A percentile compares a stretch with the other conserved stretches of the same genome.
Evolutionary conservation across 2,888 invertebrate genomes (phyloP).

Genomic region (Drosophila sordidula): DNA sequence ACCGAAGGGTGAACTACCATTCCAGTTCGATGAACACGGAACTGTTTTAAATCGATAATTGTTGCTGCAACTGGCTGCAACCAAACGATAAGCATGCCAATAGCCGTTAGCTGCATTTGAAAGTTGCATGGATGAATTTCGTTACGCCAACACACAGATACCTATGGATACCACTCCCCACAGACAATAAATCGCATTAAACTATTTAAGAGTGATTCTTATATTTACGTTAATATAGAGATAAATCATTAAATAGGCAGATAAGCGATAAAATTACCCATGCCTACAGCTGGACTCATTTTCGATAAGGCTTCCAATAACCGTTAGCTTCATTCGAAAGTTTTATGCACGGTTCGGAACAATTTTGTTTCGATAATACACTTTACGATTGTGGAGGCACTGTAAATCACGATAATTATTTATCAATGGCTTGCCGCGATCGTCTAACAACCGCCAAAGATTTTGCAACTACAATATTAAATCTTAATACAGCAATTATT

Average conservation of each 20-base stretch:
- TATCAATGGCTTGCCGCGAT: conserved; percentile 37
- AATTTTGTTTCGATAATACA: conserved; percentile 33
- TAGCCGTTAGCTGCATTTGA: not conserved
- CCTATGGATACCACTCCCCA: too few species aligned
- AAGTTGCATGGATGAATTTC: not conserved
- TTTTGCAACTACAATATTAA: conserved; percentile 35
- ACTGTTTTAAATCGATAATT: conserved; percentile 16
- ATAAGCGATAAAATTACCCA: too few species aligned
- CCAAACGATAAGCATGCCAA: not conserved
- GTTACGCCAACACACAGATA: conserved; percentile 43
- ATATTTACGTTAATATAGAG: too few species aligned
- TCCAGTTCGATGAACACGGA: not conserved
- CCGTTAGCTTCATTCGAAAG: conserved; percentile 1
- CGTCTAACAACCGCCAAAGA: conserved; percentile 57
- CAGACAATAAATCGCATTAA: too few species aligned
- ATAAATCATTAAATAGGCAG: too few species aligned
- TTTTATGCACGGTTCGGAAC: not conserved
- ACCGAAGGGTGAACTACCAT: not conserved
- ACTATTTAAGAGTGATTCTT: too few species aligned
- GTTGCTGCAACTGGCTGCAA: conserved; percentile 4
- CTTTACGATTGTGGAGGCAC: conserved; percentile 12
- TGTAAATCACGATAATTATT: conserved; percentile 62
- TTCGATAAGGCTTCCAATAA: not conserved
- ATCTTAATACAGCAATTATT: not conserved
- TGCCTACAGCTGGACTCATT: too few species aligned